Percentiles rank a stretch among this genome's conserved stretches.
These are phyloP conservation scores for Diadema setosum DNA, from an alignment of 35 echinoderm and acorn worm genomes.

Conservation along the genomic window DNA sequence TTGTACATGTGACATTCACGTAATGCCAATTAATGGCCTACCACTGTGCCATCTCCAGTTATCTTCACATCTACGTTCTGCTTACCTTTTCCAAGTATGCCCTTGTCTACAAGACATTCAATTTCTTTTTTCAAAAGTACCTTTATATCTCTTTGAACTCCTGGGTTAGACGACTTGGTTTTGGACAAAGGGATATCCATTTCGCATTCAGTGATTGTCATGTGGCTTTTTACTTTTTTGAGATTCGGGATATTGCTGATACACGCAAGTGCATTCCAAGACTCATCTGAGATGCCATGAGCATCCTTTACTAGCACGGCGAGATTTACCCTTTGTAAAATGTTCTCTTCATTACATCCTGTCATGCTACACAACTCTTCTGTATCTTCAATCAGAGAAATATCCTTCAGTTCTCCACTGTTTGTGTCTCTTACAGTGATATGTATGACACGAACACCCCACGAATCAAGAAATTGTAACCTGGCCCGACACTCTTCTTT, in stretches of 20 bases:
- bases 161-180: slow-evolving; percentile 22
- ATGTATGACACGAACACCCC: background rate
- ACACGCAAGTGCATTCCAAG: background rate
- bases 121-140: slow-evolving; percentile 4
- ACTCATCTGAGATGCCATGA: slow-evolving; percentile 21
- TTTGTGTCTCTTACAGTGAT: background rate
- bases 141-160: slow-evolving; percentile 26
- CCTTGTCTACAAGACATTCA: background rate
- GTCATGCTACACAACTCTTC: background rate
- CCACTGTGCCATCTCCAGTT: slow-evolving; percentile 25
- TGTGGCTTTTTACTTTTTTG: background rate
- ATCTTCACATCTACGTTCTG: slow-evolving; percentile 33
- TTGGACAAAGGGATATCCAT: slow-evolving; percentile 5
- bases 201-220: background rate
- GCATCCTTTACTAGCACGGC: slow-evolving; percentile 14
- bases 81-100: slow-evolving; percentile 10
- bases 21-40: slow-evolving; percentile 22
- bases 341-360: background rate
- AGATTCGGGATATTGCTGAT: slow-evolving; percentile 8
- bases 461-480: background rate
- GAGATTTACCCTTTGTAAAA: background rate
- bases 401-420: background rate
- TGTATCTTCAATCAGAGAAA: background rate
- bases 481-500: background rate
- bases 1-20: slow-evolving; percentile 25